Evolutionary conservation across 2,113 vertebrate species (phyloP), one percentile per base, ranked within the genome.

Genomic region (Apodemus sylvaticus): DNA sequence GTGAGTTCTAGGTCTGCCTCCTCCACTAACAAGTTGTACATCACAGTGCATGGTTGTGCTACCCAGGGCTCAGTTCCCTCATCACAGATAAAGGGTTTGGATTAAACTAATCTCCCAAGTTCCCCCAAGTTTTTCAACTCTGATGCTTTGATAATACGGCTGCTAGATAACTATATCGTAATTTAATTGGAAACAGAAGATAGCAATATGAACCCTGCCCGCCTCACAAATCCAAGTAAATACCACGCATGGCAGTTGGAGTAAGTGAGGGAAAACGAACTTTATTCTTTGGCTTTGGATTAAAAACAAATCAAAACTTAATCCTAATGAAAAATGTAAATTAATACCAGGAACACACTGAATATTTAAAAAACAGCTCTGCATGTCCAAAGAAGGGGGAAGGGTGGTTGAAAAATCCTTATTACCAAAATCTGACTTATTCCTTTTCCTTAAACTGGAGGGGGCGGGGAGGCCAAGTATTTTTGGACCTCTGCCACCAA

Each of bases 401-500:
- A 13, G 55, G 58, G 62, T 73, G 83, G 77, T 58, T 76, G 17
- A 93, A 96, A 64, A 93, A 81, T 36, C 48, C 24, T 14, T 74
- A 90, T 92, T 96, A 93, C 97, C 95, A 97, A 97, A 97, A 98
- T 93, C 90, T 97, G 78, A 85, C 96, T 98, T 98, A 97, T 97
- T 98, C 94, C 96, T 97, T 98, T 98, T 92, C 90, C 96, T 98
- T 96, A 82, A 94, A 83, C n/a, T 98, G 24, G 85, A 73, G 39
- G 24, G 9, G 45, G 68, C 3, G 11, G 48, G 73, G 16, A 77
- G 98, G 93, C 97, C 89, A 98, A 96, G 97, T 98, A 98, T 97
- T 97, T 97, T 98, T 98, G 98, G 98, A 93, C 95, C 89, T 97
- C 55, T 97, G 98, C 98, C 98, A 99, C 95, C 94, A 98, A 98